Evolutionary conservation across 2,113 vertebrate species (phyloP).

Genomic region (Pelecanoides urinatrix): DNA sequence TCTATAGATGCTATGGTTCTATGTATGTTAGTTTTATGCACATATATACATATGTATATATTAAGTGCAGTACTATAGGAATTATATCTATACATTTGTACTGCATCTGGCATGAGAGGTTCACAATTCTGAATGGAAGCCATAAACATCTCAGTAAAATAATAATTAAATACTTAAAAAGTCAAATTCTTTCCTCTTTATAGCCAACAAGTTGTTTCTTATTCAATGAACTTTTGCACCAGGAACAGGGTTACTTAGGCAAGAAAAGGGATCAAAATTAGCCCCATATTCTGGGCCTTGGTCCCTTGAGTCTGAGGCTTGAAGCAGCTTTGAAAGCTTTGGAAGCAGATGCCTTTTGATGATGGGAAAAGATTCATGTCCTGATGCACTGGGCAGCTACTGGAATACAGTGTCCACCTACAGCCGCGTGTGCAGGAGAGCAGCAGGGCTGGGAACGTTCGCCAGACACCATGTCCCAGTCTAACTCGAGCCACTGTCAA

Average conservation of each 20-base stretch:
- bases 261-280: background rate
- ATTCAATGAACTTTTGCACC: background rate
- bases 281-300: rapidly evolving
- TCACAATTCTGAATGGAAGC: background rate
- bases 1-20: background rate
- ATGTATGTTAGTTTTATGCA: background rate
- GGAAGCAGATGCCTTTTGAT: background rate
- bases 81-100: background rate
- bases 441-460: background rate
- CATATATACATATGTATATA: too few relatives aligned
- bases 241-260: background rate
- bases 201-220: background rate
- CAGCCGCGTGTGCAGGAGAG: rapidly evolving
- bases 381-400: background rate
- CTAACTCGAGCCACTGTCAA: background rate
- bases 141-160: background rate
- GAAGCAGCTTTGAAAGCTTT: background rate
- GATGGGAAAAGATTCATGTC: background rate
- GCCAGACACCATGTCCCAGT: background rate
- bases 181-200: background rate
- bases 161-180: background rate
- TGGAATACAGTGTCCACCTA: background rate
- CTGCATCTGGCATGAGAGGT: background rate
- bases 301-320: background rate
- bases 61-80: background rate